Evolutionary conservation across 2,113 vertebrate genomes (phyloP).

Genomic region (Myodes glareolus): DNA sequence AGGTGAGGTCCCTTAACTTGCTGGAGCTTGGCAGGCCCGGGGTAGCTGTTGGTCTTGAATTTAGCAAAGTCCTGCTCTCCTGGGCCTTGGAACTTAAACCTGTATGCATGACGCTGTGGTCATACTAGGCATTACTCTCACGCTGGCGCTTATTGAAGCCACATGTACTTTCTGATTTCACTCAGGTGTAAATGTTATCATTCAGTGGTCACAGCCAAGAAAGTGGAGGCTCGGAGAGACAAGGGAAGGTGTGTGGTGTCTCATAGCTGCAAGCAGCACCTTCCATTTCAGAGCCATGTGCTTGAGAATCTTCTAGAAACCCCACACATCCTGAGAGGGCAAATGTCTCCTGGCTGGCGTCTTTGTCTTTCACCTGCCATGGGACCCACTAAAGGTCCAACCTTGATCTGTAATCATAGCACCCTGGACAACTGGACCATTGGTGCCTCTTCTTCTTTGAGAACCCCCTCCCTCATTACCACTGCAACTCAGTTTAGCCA

Average conservation of each 20-base stretch:
- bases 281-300: not conserved
- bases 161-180: not conserved
- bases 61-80: not conserved
- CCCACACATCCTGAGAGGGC: too few relatives aligned
- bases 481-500: not conserved
- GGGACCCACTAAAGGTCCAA: too few relatives aligned
- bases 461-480: too few relatives aligned
- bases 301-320: not conserved
- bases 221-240: not conserved
- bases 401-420: too few relatives aligned
- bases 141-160: fast-evolving
- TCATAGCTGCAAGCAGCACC: too few relatives aligned
- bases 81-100: not conserved
- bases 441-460: not conserved
- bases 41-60: fast-evolving
- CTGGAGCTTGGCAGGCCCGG: not conserved
- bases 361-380: too few relatives aligned
- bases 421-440: not conserved
- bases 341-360: too few relatives aligned
- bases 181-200: not conserved
- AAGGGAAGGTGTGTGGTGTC: not conserved
- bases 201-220: not conserved
- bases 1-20: fast-evolving
- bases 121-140: not conserved
- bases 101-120: not conserved